A percentile compares a stretch with the other conserved stretches of the same genome.
Conservation (phyloP, 2,888 invertebrate genomes). For the Xanthorhoe spadicearia region DNA sequence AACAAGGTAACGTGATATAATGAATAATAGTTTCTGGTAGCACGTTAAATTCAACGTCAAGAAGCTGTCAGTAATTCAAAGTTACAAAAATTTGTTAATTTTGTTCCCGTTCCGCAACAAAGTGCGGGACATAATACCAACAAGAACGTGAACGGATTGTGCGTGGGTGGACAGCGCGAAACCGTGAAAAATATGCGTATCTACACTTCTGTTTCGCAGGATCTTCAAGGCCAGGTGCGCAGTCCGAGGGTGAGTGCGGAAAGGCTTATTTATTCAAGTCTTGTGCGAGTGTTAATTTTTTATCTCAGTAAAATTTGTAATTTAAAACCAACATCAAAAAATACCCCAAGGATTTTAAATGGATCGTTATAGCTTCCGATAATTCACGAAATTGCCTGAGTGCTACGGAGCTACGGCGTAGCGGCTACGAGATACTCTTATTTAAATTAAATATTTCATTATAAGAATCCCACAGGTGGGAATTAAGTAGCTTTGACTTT, state of each 20-base stretch:
- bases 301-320: not conserved
- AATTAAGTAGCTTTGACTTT: constrained; percentile 6
- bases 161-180: no score
- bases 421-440: constrained; percentile 34
- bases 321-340: constrained; percentile 2
- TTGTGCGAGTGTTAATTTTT: not conserved
- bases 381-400: constrained; percentile 15
- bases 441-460: constrained; percentile 16
- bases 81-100: no score
- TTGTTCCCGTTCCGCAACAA: no score
- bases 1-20: constrained; percentile 1
- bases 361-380: constrained; percentile 25
- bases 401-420: constrained; percentile 29
- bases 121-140: no score
- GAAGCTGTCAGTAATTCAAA: no score
- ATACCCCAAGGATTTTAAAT: constrained; percentile 22
- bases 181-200: no score
- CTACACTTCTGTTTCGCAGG: no score
- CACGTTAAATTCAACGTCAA: no score
- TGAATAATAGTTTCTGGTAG: not conserved
- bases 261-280: no score
- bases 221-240: no score
- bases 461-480: constrained; percentile 6
- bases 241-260: no score
- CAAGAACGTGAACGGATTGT: no score